Evolutionary conservation across 1,140 invertebrate species (phyloP).

Genomic region (Cardiocondyla obscurior): DNA sequence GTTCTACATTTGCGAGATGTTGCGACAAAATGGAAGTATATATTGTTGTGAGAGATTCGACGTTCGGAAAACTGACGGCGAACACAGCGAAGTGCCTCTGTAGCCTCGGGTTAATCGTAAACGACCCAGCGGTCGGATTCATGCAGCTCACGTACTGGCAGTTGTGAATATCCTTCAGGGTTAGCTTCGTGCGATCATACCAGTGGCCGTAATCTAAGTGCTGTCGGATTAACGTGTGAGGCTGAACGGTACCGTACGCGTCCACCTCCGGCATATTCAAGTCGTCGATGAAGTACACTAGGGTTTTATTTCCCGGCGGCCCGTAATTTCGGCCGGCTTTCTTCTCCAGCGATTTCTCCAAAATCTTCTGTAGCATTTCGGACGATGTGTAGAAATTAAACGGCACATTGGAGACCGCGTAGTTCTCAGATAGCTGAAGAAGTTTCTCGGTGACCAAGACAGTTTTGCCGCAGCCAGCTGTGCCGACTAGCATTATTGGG

Average conservation of each 20-base stretch:
- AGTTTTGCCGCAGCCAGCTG: conserved; percentile 96
- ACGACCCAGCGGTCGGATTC: conserved; percentile 98
- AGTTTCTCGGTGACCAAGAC: conserved; percentile 95
- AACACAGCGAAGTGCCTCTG: conserved; percentile 98
- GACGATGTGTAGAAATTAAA: conserved; percentile 99
- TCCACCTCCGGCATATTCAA: conserved; percentile 99
- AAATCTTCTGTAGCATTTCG: conserved; percentile 97
- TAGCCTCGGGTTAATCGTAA: conserved; percentile 97
- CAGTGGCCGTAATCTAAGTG: conserved; percentile 98
- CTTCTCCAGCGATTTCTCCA: conserved; percentile 98
- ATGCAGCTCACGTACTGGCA: conserved; percentile 98
- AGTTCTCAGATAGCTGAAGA: conserved; percentile 91
- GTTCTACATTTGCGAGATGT: conserved; percentile 92
- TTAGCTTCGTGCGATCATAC: conserved; percentile 96
- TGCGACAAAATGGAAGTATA: conserved; percentile 94
- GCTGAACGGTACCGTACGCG: conserved; percentile 96
- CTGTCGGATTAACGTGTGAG: conserved; percentile 97
- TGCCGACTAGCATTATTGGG: conserved; percentile 97
- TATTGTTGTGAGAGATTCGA: conserved; percentile 94
- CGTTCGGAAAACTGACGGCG: conserved; percentile 95
- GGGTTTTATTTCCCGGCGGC: conserved; percentile 95
- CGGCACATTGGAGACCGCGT: conserved; percentile 94
- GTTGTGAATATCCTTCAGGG: conserved; percentile 97
- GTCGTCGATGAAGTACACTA: conserved; percentile 99
- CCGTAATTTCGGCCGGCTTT: conserved; percentile 98